These are phyloP conservation scores for Drosophila lutescens DNA, from an alignment of 2,888 invertebrate genomes.

Conservation along the genomic window DNA sequence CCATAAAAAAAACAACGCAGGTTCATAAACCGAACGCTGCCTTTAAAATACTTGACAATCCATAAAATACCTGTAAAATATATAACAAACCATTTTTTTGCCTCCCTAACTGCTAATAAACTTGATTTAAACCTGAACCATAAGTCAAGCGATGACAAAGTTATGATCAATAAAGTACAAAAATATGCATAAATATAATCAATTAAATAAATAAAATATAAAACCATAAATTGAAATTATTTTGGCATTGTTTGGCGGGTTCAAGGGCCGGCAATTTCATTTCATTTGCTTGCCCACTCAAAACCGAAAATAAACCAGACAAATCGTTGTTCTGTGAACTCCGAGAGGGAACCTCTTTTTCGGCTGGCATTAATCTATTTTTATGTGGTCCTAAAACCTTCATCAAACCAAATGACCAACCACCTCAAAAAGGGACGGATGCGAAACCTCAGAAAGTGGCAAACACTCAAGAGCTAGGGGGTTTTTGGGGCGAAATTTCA, in stretches of 20 bases:
- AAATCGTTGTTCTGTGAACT: slow-evolving; percentile 33
- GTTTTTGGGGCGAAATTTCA: slow-evolving; percentile 58
- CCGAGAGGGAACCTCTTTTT: slow-evolving; percentile 22
- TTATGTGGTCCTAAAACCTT: slow-evolving; percentile 65
- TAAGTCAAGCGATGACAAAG: slow-evolving; percentile 27
- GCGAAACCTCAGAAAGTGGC: slow-evolving; percentile 53
- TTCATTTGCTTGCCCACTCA: slow-evolving; percentile 16
- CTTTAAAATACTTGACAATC: not conserved
- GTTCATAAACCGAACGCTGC: not conserved
- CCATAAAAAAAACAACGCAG: not conserved
- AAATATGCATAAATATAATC: slow-evolving; percentile 26
- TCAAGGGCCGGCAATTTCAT: slow-evolving; percentile 15
- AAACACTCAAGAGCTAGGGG: slow-evolving; percentile 35
- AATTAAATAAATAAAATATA: slow-evolving; percentile 14
- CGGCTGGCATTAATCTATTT: slow-evolving; percentile 57
- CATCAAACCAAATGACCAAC: slow-evolving; percentile 53
- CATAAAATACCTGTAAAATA: slow-evolving; percentile 12
- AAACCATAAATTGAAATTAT: slow-evolving; percentile 20
- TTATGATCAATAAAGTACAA: slow-evolving; percentile 27
- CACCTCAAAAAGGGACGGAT: slow-evolving; percentile 23
- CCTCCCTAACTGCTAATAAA: slow-evolving; percentile 23
- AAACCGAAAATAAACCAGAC: slow-evolving; percentile 25
- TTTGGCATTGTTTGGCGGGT: slow-evolving; percentile 5
- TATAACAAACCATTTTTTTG: slow-evolving; percentile 2
- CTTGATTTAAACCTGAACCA: slow-evolving; percentile 38